Conservation (phyloP, 2,797 vertebrate species). For the Oophaga sylvatica region DNA sequence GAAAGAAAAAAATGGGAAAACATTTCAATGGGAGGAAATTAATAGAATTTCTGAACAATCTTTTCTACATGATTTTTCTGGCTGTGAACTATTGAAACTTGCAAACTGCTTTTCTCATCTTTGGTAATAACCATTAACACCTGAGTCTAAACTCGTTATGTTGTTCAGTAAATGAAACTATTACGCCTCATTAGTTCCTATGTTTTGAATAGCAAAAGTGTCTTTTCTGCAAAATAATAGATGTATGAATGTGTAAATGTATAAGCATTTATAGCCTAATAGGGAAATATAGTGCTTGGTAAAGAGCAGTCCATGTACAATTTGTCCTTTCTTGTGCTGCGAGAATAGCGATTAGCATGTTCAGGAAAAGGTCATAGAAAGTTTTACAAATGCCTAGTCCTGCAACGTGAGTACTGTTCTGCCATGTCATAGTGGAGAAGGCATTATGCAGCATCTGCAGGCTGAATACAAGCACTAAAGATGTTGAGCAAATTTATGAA, state of each 20-base stretch:
- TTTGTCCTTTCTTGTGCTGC: not conserved
- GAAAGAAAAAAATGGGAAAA: not conserved
- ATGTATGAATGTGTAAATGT: not conserved
- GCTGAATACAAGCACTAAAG: not conserved
- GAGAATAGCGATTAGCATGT: not conserved
- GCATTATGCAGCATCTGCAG: not conserved
- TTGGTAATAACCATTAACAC: conserved; percentile 6
- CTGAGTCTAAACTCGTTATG: not conserved
- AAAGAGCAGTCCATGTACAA: not conserved
- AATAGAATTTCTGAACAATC: not conserved
- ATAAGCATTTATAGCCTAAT: not conserved
- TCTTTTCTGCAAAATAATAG: not conserved
- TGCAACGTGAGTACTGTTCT: not conserved
- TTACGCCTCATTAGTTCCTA: conserved; percentile 8
- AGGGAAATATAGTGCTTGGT: not conserved
- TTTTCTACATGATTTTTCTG: not conserved
- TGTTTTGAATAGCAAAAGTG: not conserved
- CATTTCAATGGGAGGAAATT: not conserved
- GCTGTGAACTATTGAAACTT: conserved; percentile 6
- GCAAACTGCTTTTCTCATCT: conserved; percentile 6
- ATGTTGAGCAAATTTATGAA: not conserved
- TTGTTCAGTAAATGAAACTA: not conserved
- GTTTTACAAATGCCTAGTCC: not conserved
- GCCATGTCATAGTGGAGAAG: not conserved
- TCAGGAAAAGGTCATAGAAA: not conserved